Base-by-base conservation (phyloP, 2,888 invertebrate genomes). In the Gisinianus flammeolus region DNA sequence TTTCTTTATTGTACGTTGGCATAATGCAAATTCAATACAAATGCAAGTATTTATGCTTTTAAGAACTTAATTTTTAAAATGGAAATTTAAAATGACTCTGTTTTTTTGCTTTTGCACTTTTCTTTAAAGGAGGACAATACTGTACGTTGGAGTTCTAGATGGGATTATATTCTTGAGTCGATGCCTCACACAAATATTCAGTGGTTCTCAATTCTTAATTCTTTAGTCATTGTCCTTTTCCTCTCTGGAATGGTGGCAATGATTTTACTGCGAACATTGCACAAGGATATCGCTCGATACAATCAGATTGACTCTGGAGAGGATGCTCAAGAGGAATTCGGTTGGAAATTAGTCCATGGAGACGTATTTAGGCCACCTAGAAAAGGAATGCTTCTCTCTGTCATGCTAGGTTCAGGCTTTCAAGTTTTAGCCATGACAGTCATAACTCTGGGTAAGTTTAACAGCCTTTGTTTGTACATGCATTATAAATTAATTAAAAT, bases 201-300 rank as follows among this genome's bases (percentile, higher is more conserved):
- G 87, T 98, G 98, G 98, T 98, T 98, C 87, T 97, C 97, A 83
- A 99, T 99, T 86, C 90, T 99, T 81, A 99, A 99, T 88, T 98
- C 98, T 0, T 89, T 99, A 85, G 97, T 99, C 77, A 99, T 99
- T 85, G 97, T 97, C 1, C 88, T 97, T 44, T 99, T 99, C 88
- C 89, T 99, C 26, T 96, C 97, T 83, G 99, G 98, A 83, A 99
- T 99, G 98, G 97, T 99, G 22, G 98, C 98, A 33, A 99, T 99
- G 98, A 99, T 99, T 86, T 91, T 99, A 88, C 88, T 99, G 83
- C 90, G 98, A 81, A 99, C 98, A 0, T 89, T 99, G 80, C 98
- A 99, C 87, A 97, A 98, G 87, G 99, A 99, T 88, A 98, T 99
- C 85, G 98, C 98, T 4, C 91, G 98, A 85, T 99, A 99, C 87